These are phyloP conservation scores for Trachurus trachurus DNA, from an alignment of 2,797 vertebrate genomes.

Conservation along the genomic window DNA sequence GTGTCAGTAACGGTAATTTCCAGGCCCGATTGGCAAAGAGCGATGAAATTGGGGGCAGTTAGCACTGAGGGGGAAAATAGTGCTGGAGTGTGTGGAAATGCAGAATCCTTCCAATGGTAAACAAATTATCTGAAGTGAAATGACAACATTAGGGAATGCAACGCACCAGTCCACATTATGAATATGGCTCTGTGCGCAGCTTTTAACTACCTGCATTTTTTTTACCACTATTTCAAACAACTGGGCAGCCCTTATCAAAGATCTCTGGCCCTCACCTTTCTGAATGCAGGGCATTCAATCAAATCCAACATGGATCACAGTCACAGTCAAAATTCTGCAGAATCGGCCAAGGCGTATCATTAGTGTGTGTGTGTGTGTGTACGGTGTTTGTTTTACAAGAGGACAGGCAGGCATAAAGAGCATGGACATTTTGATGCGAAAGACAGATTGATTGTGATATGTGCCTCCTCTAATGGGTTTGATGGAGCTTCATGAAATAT, in stretches of 20 bases:
- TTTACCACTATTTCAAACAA: conserved; percentile 31
- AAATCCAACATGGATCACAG: conserved; percentile 19
- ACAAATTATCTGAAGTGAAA: conserved; percentile 85
- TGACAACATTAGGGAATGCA: conserved; percentile 74
- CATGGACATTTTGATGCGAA: conserved; percentile 76
- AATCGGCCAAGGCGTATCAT: conserved; percentile 46
- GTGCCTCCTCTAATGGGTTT: conserved; percentile 63
- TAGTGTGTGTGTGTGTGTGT: conserved; percentile 36
- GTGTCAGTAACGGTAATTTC: conserved; percentile 80
- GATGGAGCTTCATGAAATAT: conserved; percentile 77
- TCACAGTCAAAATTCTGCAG: conserved; percentile 15
- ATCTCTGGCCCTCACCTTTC: conserved; percentile 26
- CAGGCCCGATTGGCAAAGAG: conserved; percentile 77
- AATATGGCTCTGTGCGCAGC: conserved; percentile 39
- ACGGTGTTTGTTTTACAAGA: conserved; percentile 80
- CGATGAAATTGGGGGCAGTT: conserved; percentile 77
- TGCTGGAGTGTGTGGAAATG: conserved; percentile 76
- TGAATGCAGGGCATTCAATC: conserved; percentile 35
- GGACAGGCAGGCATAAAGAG: conserved; percentile 73
- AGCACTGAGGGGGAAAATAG: conserved; percentile 75
- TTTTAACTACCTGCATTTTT: conserved; percentile 43
- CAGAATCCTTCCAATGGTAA: conserved; percentile 76
- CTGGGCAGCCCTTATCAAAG: conserved; percentile 30
- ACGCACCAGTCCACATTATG: conserved; percentile 61
- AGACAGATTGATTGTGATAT: conserved; percentile 71